A percentile compares a stretch with the other conserved stretches of the same genome.
phyloP scores from a whole-genome alignment of 2,888 invertebrate genomes.

The Orthosia gracilis region DNA sequence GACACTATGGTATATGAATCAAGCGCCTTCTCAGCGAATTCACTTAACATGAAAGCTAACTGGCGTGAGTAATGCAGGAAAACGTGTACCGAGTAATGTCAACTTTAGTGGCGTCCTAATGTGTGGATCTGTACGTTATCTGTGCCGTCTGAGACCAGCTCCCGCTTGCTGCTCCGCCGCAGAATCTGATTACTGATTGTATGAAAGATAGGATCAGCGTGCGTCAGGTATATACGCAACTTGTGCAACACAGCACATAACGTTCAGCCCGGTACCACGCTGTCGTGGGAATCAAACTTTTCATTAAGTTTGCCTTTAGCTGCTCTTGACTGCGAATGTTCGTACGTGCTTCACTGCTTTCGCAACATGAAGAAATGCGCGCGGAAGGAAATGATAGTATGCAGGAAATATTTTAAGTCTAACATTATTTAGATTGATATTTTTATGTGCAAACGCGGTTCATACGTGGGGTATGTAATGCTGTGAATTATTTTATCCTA shows the following conservation, averaged over 20 bases:
- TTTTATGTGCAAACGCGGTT: constrained; percentile 37
- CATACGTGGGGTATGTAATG: constrained; percentile 21
- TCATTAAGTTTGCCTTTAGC: constrained; percentile 55
- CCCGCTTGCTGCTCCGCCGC: constrained; percentile 64
- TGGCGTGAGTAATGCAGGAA: constrained; percentile 72
- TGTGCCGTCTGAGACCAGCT: constrained; percentile 73
- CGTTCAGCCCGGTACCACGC: constrained; percentile 39
- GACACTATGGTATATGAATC: constrained; percentile 65
- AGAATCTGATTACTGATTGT: constrained; percentile 69
- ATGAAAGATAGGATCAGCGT: constrained; percentile 61
- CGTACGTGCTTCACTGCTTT: constrained; percentile 35
- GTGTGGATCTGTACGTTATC: constrained; percentile 77
- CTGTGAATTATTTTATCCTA: constrained; percentile 46
- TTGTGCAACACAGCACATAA: constrained; percentile 52
- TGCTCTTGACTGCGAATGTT: constrained; percentile 36
- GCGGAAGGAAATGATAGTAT: constrained; percentile 64
- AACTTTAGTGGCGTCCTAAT: constrained; percentile 77
- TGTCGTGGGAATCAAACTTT: constrained; percentile 65
- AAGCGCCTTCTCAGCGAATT: constrained; percentile 72
- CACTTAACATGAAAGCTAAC: constrained; percentile 64
- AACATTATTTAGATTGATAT: constrained; percentile 53
- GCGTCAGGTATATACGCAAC: constrained; percentile 48
- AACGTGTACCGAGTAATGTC: constrained; percentile 73
- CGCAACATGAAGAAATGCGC: constrained; percentile 47
- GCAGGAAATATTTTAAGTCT: constrained; percentile 46